Evolutionary conservation across 2,888 invertebrate genomes (phyloP).

Genomic region (Troilus luridus): DNA sequence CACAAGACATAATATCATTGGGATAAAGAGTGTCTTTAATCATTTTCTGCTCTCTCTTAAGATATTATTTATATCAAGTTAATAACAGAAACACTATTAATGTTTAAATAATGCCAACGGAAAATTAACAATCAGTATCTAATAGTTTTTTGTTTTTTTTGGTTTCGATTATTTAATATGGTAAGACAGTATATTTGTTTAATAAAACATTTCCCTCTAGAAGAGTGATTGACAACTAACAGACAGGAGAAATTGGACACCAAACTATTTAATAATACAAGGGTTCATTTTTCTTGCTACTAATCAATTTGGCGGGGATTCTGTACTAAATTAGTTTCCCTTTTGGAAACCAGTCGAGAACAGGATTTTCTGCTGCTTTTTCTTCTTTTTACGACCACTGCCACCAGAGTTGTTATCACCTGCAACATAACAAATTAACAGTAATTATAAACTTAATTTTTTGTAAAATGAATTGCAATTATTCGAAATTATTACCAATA

Average conservation of each 20-base stretch:
- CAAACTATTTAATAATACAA: constrained; percentile 40
- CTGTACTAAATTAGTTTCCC: constrained; percentile 48
- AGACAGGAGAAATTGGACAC: constrained; percentile 18
- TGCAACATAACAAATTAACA: constrained; percentile 17
- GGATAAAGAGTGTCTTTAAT: constrained; percentile 22
- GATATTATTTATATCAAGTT: constrained; percentile 23
- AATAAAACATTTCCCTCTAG: constrained; percentile 20
- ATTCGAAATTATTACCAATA: no score
- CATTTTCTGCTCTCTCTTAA: constrained; percentile 9
- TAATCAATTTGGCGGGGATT: neutral
- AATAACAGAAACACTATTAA: constrained; percentile 32
- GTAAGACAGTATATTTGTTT: constrained; percentile 15
- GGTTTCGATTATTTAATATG: neutral
- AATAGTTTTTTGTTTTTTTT: constrained; percentile 16
- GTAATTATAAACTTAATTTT: neutral
- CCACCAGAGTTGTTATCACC: constrained; percentile 47
- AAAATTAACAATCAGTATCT: constrained; percentile 23
- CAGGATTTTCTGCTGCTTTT: constrained; percentile 82
- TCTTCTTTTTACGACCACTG: constrained; percentile 74
- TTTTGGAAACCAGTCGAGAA: constrained; percentile 75
- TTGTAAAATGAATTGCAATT: no score
- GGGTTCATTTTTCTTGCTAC: constrained; percentile 7
- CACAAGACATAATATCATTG: constrained; percentile 12
- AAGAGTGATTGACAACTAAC: constrained; percentile 10
- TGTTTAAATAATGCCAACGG: neutral